phyloP scores from a whole-genome alignment of 1,140 invertebrate genomes.

The Palaemon carinicauda region DNA sequence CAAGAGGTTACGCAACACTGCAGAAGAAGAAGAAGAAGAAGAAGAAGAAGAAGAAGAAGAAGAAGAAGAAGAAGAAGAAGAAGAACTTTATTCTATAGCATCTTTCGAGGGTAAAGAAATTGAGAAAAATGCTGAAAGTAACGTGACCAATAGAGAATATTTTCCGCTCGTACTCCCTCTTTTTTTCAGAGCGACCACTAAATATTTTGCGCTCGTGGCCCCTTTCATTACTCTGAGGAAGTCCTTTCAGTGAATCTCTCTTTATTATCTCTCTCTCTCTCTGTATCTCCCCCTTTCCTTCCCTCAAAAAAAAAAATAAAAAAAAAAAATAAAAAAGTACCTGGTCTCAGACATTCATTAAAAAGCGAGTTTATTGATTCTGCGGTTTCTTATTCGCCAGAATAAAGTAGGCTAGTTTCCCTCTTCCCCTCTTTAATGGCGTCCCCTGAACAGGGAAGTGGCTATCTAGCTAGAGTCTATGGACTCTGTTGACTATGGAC shows the following conservation, averaged over 20 bases:
- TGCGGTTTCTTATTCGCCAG: neutral
- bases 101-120: too few species aligned
- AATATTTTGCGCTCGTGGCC: neutral
- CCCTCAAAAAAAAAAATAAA: neutral
- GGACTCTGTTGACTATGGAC: too few species aligned
- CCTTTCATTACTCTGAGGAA: neutral
- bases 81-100: neutral
- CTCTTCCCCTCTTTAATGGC: neutral
- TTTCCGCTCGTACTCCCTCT: too few species aligned
- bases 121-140: too few species aligned
- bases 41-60: neutral
- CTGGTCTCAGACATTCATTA: neutral
- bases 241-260: neutral
- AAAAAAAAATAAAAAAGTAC: neutral
- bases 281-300: neutral
- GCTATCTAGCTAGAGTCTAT: too few species aligned
- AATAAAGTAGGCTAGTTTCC: too few species aligned
- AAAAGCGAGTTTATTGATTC: too few species aligned
- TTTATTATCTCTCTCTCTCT: neutral
- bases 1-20: neutral
- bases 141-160: too few species aligned
- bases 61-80: neutral
- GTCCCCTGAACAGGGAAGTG: neutral
- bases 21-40: neutral
- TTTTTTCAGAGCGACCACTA: too few species aligned